These are phyloP conservation scores for Nebria salina DNA, from an alignment of 2,888 invertebrate species.

Conservation along the genomic window DNA sequence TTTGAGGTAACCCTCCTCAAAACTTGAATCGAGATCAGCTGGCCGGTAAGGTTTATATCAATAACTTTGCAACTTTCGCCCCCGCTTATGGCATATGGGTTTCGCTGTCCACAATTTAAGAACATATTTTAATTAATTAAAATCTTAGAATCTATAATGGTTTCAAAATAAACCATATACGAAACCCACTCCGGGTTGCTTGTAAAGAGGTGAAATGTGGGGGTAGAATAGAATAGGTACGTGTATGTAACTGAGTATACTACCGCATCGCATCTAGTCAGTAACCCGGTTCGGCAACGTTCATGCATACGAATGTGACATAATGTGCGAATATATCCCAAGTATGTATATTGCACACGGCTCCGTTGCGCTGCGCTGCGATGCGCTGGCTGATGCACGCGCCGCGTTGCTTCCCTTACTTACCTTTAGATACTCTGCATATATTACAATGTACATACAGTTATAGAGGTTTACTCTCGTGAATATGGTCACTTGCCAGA, in stretches of 20 bases:
- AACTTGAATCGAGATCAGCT: too few relatives aligned
- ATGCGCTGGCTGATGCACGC: not conserved
- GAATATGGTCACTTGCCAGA: not conserved
- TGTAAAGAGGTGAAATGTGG: not conserved
- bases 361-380: not conserved
- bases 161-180: not conserved
- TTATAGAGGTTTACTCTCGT: not conserved
- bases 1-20: too few relatives aligned
- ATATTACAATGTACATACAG: not conserved
- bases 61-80: too few relatives aligned
- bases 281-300: not conserved
- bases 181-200: not conserved
- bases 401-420: not conserved
- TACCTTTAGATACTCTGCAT: not conserved
- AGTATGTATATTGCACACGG: not conserved
- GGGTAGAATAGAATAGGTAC: not conserved
- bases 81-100: too few relatives aligned
- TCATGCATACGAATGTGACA: not conserved
- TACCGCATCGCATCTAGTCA: not conserved
- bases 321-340: not conserved
- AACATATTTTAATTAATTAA: too few relatives aligned
- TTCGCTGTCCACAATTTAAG: too few relatives aligned
- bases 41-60: too few relatives aligned
- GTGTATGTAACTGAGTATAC: not conserved
- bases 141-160: too few relatives aligned